Percentiles rank a stretch among this genome's conserved stretches.
Conservation (phyloP, 2,888 invertebrate species). For the Conomelus anceps region DNA sequence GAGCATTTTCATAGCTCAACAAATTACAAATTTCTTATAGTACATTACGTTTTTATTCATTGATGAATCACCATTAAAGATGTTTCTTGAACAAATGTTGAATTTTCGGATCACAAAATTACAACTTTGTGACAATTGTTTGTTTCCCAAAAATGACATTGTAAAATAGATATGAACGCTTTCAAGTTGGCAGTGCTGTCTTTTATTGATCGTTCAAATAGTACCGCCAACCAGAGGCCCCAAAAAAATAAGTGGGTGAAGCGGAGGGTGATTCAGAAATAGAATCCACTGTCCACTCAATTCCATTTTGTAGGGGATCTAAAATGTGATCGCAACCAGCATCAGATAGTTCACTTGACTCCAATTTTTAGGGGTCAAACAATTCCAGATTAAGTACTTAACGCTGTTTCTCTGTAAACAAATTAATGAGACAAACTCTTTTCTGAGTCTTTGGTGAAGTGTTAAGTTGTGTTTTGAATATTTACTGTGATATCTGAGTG, state of each 20-base stretch:
- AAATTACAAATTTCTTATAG: too few relatives aligned
- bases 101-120: not conserved
- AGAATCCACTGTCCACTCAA: not conserved
- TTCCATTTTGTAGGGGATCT: not conserved
- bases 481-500: not conserved
- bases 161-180: not conserved
- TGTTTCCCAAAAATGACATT: not conserved
- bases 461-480: not conserved
- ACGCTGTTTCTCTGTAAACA: not conserved
- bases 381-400: not conserved
- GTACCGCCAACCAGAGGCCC: not conserved
- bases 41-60: too few relatives aligned
- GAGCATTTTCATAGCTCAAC: not conserved
- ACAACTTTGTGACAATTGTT: not conserved
- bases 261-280: not conserved
- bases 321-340: not conserved
- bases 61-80: too few relatives aligned
- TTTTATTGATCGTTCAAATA: not conserved
- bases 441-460: not conserved
- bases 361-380: not conserved
- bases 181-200: not conserved
- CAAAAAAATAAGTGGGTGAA: not conserved
- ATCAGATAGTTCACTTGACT: not conserved
- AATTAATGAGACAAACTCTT: not conserved
- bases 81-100: not conserved